Evolutionary conservation across 2,797 vertebrate species (phyloP).

Genomic region (Tadarida brasiliensis): DNA sequence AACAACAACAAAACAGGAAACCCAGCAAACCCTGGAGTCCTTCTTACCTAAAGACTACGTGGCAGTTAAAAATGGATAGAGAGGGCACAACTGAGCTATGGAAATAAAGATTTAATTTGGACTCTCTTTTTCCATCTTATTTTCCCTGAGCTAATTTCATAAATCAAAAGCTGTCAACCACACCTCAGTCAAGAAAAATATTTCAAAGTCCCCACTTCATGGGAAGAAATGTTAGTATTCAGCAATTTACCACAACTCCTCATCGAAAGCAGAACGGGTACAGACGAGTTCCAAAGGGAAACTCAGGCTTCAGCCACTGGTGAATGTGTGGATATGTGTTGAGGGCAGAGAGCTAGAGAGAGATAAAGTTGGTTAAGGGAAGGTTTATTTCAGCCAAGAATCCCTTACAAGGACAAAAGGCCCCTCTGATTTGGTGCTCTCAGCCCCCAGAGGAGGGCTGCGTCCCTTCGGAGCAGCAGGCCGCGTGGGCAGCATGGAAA

Average conservation of each 20-base stretch:
- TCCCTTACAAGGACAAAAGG: conserved; percentile 84
- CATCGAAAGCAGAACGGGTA: neutral
- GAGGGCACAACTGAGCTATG: neutral
- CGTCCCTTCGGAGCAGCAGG: conserved; percentile 56
- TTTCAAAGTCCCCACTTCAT: conserved; percentile 23
- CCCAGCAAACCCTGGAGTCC: neutral
- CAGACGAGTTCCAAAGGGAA: conserved; percentile 37
- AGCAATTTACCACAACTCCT: conserved; percentile 68
- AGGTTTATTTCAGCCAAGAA: conserved; percentile 74
- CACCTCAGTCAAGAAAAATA: conserved; percentile 71
- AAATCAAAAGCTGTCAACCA: conserved; percentile 70
- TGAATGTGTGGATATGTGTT: neutral
- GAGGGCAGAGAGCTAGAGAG: conserved; percentile 3
- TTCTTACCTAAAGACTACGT: neutral
- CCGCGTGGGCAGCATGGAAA: conserved; percentile 54
- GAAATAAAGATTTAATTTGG: conserved; percentile 64
- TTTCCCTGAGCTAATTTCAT: conserved; percentile 67
- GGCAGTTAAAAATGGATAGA: neutral
- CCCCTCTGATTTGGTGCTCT: conserved; percentile 6
- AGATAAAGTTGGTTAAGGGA: conserved; percentile 26
- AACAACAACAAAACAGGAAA: neutral
- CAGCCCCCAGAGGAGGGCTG: neutral
- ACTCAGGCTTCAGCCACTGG: neutral
- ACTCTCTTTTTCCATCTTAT: conserved; percentile 55
- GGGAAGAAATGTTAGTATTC: conserved; percentile 65